phyloP scores from a whole-genome alignment of 2,113 vertebrate genomes.

The Synodontis membranacea region DNA sequence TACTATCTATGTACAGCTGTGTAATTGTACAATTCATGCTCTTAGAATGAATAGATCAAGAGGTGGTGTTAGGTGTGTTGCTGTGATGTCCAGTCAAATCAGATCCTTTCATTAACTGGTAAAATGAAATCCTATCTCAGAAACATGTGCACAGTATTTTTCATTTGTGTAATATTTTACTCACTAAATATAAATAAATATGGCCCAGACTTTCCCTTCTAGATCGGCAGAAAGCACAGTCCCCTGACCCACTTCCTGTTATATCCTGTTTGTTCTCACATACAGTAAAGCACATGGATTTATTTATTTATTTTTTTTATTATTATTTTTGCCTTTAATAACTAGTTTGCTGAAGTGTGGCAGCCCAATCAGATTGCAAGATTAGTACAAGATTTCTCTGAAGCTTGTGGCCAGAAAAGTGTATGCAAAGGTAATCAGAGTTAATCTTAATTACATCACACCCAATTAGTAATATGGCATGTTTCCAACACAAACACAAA shows the following conservation, averaged over 20 bases:
- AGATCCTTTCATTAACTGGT: not conserved
- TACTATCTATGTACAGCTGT: not conserved
- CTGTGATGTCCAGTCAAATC: not conserved
- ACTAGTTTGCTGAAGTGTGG: too few species aligned
- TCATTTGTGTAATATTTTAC: not conserved
- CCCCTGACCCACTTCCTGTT: not conserved
- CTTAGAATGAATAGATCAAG: not conserved
- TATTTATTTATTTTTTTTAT: not conserved
- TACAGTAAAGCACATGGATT: not conserved
- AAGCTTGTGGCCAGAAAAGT: too few species aligned
- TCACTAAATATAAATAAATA: not conserved
- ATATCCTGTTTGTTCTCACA: not conserved
- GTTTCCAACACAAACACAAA: not conserved
- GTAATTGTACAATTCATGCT: not conserved
- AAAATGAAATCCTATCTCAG: not conserved
- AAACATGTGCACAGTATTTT: not conserved
- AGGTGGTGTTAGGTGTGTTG: not conserved
- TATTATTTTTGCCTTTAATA: too few species aligned
- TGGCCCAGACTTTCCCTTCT: not conserved
- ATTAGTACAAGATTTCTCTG: too few species aligned
- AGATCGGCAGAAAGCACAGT: not conserved
- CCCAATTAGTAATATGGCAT: not conserved
- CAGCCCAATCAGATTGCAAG: too few species aligned
- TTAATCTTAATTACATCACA: too few species aligned
- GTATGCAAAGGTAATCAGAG: too few species aligned